These are phyloP conservation scores for Sebastiscus albofasciatus DNA, from an alignment of 2,797 vertebrate species.

Conservation along the genomic window DNA sequence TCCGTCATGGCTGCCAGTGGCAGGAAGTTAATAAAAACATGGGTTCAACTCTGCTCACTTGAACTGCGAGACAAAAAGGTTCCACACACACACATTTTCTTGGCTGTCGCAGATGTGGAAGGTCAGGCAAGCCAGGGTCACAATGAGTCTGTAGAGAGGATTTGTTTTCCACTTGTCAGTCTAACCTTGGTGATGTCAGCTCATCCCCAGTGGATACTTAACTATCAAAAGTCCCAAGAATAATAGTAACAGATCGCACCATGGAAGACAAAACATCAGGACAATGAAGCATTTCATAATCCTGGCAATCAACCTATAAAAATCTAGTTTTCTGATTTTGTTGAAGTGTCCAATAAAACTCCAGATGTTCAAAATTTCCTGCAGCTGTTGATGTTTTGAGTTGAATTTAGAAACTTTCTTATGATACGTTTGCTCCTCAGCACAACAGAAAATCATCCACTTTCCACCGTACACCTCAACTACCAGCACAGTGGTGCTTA, in stretches of 20 bases:
- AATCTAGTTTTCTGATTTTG: background rate
- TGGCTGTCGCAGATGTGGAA: slow-evolving; percentile 26
- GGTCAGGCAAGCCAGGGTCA: slow-evolving; percentile 24
- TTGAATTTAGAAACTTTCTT: background rate
- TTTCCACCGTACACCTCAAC: too few species aligned
- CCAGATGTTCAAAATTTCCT: background rate
- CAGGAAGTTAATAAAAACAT: slow-evolving; percentile 80
- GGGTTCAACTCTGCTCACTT: slow-evolving; percentile 68
- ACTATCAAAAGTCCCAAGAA: slow-evolving; percentile 27
- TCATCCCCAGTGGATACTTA: slow-evolving; percentile 4
- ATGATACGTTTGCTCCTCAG: background rate
- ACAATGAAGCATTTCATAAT: slow-evolving; percentile 15
- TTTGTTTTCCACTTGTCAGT: slow-evolving; percentile 53
- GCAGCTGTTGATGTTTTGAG: background rate
- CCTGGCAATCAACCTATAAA: slow-evolving; percentile 12
- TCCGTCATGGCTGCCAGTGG: slow-evolving; percentile 73
- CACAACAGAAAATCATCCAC: background rate
- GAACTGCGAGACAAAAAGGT: slow-evolving; percentile 37
- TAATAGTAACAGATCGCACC: background rate
- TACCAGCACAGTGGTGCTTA: too few species aligned
- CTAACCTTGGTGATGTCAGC: slow-evolving; percentile 42
- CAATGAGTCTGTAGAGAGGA: slow-evolving; percentile 18
- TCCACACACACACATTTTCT: slow-evolving; percentile 32
- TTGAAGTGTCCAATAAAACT: background rate
- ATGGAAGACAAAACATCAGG: background rate